Evolutionary conservation across 2,888 invertebrate genomes (phyloP).

Genomic region (Cremastinae sp.): DNA sequence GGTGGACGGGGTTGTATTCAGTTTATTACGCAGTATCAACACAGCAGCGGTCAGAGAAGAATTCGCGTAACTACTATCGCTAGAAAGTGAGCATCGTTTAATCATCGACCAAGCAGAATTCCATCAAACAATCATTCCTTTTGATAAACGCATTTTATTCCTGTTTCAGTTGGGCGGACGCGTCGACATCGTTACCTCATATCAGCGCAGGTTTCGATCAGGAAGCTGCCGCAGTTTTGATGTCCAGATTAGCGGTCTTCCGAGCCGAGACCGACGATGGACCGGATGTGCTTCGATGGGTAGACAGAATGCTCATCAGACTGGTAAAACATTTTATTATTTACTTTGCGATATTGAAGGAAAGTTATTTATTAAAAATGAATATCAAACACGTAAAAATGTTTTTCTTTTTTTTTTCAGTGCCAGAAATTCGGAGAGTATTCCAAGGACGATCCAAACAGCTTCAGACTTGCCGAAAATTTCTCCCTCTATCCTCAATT

Average conservation of each 20-base stretch:
- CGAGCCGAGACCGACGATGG: conserved; percentile 97
- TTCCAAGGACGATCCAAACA: conserved; percentile 97
- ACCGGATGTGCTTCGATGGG: conserved; percentile 98
- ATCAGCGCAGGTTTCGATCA: conserved; percentile 98
- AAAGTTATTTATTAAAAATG: conserved; percentile 3
- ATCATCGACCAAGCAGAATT: no score
- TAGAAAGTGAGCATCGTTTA: conserved; percentile 87
- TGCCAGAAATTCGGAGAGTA: conserved; percentile 99
- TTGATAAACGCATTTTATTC: no score
- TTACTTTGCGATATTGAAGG: background rate
- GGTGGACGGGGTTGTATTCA: conserved; percentile 98
- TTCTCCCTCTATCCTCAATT: conserved; percentile 99
- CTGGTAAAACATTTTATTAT: conserved; percentile 86
- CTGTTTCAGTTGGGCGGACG: conserved; percentile 95
- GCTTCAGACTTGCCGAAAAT: conserved; percentile 97
- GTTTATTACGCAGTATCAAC: conserved; percentile 99
- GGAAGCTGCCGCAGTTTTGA: conserved; percentile 98
- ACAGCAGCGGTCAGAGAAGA: conserved; percentile 96
- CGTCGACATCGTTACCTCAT: conserved; percentile 92
- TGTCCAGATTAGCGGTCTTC: conserved; percentile 98
- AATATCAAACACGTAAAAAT: background rate
- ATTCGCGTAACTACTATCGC: conserved; percentile 98
- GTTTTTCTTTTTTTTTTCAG: conserved; percentile 83
- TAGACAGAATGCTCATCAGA: conserved; percentile 98
- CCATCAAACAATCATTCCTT: background rate